phyloP scores from a whole-genome alignment of 2,113 vertebrate genomes.

The Colius striatus region DNA sequence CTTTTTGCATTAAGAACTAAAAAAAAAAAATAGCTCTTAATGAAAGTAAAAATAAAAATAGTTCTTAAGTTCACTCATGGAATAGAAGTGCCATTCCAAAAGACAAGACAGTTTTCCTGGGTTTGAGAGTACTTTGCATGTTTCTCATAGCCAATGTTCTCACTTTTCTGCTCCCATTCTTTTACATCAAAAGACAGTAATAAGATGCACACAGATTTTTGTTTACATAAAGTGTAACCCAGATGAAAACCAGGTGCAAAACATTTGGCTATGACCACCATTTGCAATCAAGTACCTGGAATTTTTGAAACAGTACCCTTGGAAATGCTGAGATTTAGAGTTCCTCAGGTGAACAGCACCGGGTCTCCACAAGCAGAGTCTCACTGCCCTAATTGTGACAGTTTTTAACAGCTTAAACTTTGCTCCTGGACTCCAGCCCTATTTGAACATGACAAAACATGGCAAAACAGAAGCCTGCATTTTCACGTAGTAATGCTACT shows the following conservation, averaged over 20 bases:
- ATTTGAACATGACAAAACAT: neutral
- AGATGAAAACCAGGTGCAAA: neutral
- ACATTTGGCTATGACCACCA: neutral
- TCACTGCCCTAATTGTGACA: fast-evolving
- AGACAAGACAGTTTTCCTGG: neutral
- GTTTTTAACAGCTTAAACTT: neutral
- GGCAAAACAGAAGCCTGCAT: neutral
- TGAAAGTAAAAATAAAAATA: no score
- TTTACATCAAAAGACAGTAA: neutral
- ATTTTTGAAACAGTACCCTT: neutral
- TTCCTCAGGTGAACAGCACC: neutral
- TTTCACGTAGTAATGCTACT: fast-evolving
- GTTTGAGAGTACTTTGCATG: neutral
- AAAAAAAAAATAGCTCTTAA: no score
- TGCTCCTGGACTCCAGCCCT: neutral
- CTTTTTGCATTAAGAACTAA: neutral
- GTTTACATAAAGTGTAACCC: neutral
- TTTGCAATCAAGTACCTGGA: fast-evolving
- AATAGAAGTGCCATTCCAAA: neutral
- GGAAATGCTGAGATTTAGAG: neutral
- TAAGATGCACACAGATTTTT: neutral
- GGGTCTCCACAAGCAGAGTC: neutral
- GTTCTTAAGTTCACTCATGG: no score
- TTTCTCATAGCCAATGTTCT: neutral
- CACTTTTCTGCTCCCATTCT: neutral